Evolutionary conservation across 2,797 vertebrate genomes (phyloP).

Genomic region (Cichlasoma orientale): DNA sequence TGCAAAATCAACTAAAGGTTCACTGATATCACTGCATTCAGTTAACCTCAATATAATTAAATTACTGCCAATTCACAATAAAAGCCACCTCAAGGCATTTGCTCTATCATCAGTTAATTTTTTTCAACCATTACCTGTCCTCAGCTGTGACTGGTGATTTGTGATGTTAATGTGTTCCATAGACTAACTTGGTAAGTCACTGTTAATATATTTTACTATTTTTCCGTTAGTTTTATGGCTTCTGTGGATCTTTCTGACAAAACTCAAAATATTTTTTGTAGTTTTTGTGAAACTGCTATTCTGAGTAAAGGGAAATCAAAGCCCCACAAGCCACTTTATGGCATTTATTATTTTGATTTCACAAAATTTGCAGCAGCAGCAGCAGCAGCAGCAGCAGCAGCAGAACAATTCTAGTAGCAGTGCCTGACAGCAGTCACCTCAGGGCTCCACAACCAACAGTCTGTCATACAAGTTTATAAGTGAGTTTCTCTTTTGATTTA

Average conservation of each 20-base stretch:
- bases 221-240: background rate
- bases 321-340: no score
- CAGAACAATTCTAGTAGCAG: background rate
- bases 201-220: background rate
- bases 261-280: background rate
- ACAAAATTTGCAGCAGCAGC: no score
- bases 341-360: no score
- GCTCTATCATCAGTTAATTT: background rate
- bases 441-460: background rate
- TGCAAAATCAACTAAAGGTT: background rate
- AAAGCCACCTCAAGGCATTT: background rate
- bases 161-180: background rate
- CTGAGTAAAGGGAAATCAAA: background rate
- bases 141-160: background rate
- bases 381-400: no score
- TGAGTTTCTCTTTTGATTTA: background rate
- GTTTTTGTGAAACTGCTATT: background rate
- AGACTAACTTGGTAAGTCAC: background rate
- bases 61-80: background rate
- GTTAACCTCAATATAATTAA: background rate
- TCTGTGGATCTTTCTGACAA: background rate
- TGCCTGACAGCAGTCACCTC: background rate
- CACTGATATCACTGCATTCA: background rate
- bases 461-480: background rate
- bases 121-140: background rate